Percentiles rank a stretch among this genome's conserved stretches.
Conservation (phyloP, 2,888 invertebrate genomes). For the Mythimna loreyi region DNA sequence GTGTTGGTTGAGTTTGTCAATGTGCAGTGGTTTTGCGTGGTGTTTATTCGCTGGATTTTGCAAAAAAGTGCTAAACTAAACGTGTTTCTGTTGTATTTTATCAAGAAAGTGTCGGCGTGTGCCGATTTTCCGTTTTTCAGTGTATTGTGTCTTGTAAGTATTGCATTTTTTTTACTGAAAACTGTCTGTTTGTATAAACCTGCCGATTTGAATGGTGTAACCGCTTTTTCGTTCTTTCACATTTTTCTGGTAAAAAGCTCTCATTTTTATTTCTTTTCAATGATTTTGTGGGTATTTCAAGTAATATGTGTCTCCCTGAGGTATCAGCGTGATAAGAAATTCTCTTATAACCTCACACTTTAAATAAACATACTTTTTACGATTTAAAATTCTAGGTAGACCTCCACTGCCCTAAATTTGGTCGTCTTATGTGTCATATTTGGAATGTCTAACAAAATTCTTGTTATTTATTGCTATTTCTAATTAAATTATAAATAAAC, state of each 20-base stretch:
- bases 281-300: not conserved
- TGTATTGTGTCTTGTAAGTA: slow-evolving; percentile 50
- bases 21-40: slow-evolving; percentile 54
- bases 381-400: slow-evolving; percentile 7
- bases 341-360: slow-evolving; percentile 34
- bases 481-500: not conserved
- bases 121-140: slow-evolving; percentile 29
- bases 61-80: slow-evolving; percentile 44
- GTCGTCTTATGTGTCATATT: slow-evolving; percentile 51
- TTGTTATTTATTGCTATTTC: not conserved
- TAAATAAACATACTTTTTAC: not conserved
- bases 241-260: slow-evolving; percentile 17
- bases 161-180: slow-evolving; percentile 27
- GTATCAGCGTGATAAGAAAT: not conserved
- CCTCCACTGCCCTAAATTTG: slow-evolving; percentile 34
- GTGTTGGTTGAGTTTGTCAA: slow-evolving; percentile 29
- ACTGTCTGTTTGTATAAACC: slow-evolving; percentile 48
- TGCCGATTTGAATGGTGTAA: slow-evolving; percentile 54
- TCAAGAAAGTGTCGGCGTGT: slow-evolving; percentile 38
- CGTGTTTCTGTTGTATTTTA: slow-evolving; percentile 20
- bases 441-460: slow-evolving; percentile 28
- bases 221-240: slow-evolving; percentile 45
- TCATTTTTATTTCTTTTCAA: slow-evolving; percentile 3
- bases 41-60: slow-evolving; percentile 52
- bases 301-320: not conserved